phyloP scores from a whole-genome alignment of 2,113 vertebrate species.

The Rhynchomys soricoides region DNA sequence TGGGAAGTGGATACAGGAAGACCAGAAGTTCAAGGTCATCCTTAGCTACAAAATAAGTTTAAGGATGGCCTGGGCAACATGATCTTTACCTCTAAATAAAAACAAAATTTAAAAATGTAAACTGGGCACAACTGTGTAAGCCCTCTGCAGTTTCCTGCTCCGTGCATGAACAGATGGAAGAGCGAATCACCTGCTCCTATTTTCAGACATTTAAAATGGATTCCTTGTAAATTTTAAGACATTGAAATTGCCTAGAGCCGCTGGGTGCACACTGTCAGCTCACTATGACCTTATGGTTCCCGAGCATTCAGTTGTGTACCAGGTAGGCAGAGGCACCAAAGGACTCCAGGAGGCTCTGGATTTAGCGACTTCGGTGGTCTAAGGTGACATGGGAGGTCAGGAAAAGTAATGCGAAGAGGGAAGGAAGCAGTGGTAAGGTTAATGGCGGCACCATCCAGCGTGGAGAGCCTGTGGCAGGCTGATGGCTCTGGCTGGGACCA shows the following conservation, averaged over 20 bases:
- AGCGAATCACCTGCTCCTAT: neutral
- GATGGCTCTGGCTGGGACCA: neutral
- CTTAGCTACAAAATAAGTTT: too few species aligned
- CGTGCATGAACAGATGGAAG: neutral
- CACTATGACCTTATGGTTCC: too few species aligned
- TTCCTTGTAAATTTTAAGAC: neutral
- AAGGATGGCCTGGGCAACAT: neutral
- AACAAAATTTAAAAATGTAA: neutral
- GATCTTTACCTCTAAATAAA: neutral
- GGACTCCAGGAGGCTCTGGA: neutral
- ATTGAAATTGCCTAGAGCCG: rapidly evolving
- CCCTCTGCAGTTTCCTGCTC: neutral
- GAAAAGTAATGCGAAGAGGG: neutral
- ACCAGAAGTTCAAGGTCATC: too few species aligned
- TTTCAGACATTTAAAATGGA: neutral
- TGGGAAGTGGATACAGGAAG: neutral
- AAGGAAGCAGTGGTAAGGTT: too few species aligned
- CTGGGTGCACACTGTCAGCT: neutral
- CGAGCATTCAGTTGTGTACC: neutral
- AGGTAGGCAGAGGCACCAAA: neutral
- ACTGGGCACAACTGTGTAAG: too few species aligned
- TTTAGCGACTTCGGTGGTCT: neutral
- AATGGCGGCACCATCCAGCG: rapidly evolving
- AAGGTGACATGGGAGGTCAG: neutral
- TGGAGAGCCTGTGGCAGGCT: neutral